Conservation (phyloP, 2,113 vertebrate species). For the Pseudopipra pipra region DNA sequence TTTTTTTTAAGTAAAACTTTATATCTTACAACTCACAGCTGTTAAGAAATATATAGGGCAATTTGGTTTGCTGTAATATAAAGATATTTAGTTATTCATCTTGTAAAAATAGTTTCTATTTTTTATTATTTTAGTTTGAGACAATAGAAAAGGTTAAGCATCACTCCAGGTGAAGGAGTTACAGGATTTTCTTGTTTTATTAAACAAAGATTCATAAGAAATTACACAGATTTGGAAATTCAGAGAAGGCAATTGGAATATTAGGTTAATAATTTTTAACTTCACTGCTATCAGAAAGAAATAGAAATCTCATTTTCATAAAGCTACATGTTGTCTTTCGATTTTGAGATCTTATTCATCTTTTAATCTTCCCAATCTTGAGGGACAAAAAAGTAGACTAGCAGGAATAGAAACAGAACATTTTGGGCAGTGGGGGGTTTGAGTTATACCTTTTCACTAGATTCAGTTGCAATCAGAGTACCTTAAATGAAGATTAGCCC, state of each 20-base stretch:
- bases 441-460: not conserved
- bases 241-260: not conserved
- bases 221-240: not conserved
- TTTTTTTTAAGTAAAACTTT: not conserved
- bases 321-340: not conserved
- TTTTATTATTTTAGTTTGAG: not conserved
- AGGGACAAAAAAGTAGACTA: not conserved
- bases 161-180: not conserved
- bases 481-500: not conserved
- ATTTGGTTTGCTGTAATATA: not conserved
- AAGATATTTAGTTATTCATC: not conserved
- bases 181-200: not conserved
- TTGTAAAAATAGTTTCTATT: not conserved
- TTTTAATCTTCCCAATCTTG: not conserved
- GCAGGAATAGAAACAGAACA: not conserved
- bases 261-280: slow-evolving; percentile 12
- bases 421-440: not conserved
- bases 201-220: not conserved
- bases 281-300: not conserved
- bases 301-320: slow-evolving; percentile 15
- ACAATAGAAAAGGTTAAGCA: not conserved
- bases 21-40: not conserved
- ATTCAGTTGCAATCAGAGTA: not conserved
- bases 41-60: not conserved
- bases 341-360: not conserved